A percentile compares a stretch with the other conserved stretches of the same genome.
Evolutionary conservation across 2,888 invertebrate species (phyloP).

Genomic region (Hermaeophaga mercurialis): DNA sequence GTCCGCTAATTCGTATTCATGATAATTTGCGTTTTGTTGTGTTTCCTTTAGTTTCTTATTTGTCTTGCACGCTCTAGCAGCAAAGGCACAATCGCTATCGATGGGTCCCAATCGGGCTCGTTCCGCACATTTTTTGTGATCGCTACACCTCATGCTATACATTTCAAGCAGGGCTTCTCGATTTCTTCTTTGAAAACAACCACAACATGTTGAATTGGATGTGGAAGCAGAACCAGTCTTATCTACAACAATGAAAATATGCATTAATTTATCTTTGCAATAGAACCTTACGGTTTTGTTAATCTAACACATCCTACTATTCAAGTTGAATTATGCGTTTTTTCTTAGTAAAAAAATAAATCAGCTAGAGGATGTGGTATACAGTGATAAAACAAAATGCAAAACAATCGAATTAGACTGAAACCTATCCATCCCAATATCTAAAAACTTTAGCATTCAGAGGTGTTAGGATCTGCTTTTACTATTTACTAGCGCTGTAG

Average conservation of each 20-base stretch:
- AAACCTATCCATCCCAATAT: too few relatives aligned
- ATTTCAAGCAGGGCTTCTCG: slow-evolving; percentile 62
- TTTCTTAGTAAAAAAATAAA: too few relatives aligned
- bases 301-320: too few relatives aligned
- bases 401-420: too few relatives aligned
- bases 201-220: slow-evolving; percentile 55
- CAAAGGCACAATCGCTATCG: slow-evolving; percentile 48
- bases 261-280: neutral
- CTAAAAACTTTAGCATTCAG: too few relatives aligned
- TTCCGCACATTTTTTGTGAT: slow-evolving; percentile 52
- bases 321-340: neutral
- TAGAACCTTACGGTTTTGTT: neutral
- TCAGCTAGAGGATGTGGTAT: too few relatives aligned
- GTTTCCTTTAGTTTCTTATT: slow-evolving; percentile 41
- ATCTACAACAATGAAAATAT: slow-evolving; percentile 53
- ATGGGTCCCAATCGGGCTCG: slow-evolving; percentile 55
- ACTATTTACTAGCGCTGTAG: too few relatives aligned
- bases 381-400: too few relatives aligned
- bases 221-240: slow-evolving; percentile 58
- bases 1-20: slow-evolving; percentile 56
- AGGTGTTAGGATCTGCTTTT: too few relatives aligned
- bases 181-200: slow-evolving; percentile 56
- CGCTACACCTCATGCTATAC: slow-evolving; percentile 58
- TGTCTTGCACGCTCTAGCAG: slow-evolving; percentile 46
- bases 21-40: slow-evolving; percentile 35